phyloP scores from a whole-genome alignment of 2,797 vertebrate genomes.

The Malacoctenus gilli region DNA sequence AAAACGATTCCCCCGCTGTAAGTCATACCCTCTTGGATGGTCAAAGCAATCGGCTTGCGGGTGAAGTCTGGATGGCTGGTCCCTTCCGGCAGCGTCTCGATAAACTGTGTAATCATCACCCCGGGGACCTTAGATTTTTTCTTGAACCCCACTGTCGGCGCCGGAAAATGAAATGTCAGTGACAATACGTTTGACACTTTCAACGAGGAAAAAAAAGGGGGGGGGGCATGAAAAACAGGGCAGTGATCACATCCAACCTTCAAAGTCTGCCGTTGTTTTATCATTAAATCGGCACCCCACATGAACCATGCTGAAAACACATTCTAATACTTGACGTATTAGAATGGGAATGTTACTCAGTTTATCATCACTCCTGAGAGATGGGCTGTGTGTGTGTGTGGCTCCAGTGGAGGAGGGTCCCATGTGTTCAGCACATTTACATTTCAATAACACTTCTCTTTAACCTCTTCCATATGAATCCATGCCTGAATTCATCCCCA shows the following conservation, averaged over 20 bases:
- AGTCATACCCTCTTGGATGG: constrained; percentile 84
- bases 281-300: constrained; percentile 31
- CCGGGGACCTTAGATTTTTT: constrained; percentile 84
- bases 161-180: constrained; percentile 44
- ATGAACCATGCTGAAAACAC: constrained; percentile 39
- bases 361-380: constrained; percentile 12
- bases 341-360: constrained; percentile 56
- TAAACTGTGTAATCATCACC: constrained; percentile 84
- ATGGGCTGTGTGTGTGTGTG: background rate
- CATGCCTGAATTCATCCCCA: constrained; percentile 38
- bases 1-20: background rate
- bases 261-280: constrained; percentile 22
- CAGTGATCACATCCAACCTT: constrained; percentile 1
- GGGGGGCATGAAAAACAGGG: constrained; percentile 6
- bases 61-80: constrained; percentile 86
- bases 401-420: background rate
- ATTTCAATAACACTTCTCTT: constrained; percentile 18
- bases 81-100: constrained; percentile 83
- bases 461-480: constrained; percentile 7
- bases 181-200: constrained; percentile 12
- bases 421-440: background rate
- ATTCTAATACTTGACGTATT: constrained; percentile 62
- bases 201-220: background rate
- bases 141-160: constrained; percentile 70
- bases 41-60: constrained; percentile 85